phyloP scores from a whole-genome alignment of 2,888 invertebrate genomes.

The Trissolcus japonicus region DNA sequence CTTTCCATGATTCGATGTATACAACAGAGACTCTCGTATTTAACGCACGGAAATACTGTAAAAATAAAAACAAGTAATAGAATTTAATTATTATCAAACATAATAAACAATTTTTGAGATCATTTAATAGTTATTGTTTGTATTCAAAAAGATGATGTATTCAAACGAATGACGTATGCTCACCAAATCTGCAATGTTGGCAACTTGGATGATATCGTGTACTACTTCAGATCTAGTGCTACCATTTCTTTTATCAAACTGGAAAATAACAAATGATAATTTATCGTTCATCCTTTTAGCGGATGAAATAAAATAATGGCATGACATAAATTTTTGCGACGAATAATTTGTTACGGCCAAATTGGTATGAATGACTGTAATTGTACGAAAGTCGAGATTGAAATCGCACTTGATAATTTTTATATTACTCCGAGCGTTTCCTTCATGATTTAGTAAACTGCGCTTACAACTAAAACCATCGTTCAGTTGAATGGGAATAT shows the following conservation, averaged over 20 bases:
- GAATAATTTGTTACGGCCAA: too few relatives aligned
- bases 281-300: too few relatives aligned
- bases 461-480: slow-evolving; percentile 29
- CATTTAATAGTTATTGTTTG: too few relatives aligned
- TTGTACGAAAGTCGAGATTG: too few relatives aligned
- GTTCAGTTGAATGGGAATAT: slow-evolving; percentile 38
- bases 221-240: slow-evolving; percentile 92
- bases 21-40: slow-evolving; percentile 96
- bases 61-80: background rate
- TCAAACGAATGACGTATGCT: slow-evolving; percentile 75
- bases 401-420: slow-evolving; percentile 4
- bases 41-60: slow-evolving; percentile 93
- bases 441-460: slow-evolving; percentile 12
- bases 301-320: too few relatives aligned
- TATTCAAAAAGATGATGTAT: background rate
- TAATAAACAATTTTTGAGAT: too few relatives aligned
- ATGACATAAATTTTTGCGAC: too few relatives aligned
- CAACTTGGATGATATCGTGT: slow-evolving; percentile 96
- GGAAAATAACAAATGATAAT: slow-evolving; percentile 54
- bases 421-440: slow-evolving; percentile 4
- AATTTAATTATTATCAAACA: too few relatives aligned
- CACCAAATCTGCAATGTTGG: slow-evolving; percentile 98
- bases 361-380: too few relatives aligned
- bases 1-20: slow-evolving; percentile 98
- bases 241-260: slow-evolving; percentile 93